Conservation (phyloP, 2,797 vertebrate genomes). For the Lacerta bilineata region DNA sequence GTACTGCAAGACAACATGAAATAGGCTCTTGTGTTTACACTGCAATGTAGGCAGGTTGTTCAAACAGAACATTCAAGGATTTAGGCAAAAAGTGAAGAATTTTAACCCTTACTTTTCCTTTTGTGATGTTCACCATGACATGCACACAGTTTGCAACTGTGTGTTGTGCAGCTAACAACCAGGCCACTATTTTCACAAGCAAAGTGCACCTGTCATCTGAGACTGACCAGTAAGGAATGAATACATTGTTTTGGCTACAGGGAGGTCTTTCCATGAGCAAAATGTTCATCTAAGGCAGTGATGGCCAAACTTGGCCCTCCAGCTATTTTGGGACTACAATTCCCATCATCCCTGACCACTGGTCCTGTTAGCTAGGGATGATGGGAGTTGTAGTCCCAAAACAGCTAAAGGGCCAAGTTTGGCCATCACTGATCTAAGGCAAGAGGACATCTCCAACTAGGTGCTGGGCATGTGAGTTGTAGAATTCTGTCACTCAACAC, state of each 20-base stretch:
- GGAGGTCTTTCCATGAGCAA: neutral
- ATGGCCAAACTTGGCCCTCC: too few species aligned
- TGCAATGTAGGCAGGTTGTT: neutral
- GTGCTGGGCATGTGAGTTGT: neutral
- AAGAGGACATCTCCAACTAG: too few species aligned
- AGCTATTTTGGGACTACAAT: too few species aligned
- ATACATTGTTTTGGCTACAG: too few species aligned
- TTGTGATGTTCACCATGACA: neutral
- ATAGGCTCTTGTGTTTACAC: neutral
- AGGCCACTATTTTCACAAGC: neutral
- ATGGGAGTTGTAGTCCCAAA: too few species aligned
- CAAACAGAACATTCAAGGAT: neutral
- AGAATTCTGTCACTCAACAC: neutral
- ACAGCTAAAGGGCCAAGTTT: too few species aligned
- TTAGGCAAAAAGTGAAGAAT: neutral
- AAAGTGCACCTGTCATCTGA: neutral
- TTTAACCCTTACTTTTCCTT: neutral
- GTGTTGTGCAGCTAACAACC: neutral
- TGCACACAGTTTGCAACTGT: neutral
- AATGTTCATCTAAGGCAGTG: too few species aligned
- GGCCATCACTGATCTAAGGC: neutral
- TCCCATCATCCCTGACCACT: too few species aligned
- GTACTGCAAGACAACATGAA: neutral
- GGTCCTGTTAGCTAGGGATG: too few species aligned
- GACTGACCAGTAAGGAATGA: neutral